These are phyloP conservation scores for Pogonocherus hispidulus DNA, from an alignment of 2,888 invertebrate species.

Conservation along the genomic window DNA sequence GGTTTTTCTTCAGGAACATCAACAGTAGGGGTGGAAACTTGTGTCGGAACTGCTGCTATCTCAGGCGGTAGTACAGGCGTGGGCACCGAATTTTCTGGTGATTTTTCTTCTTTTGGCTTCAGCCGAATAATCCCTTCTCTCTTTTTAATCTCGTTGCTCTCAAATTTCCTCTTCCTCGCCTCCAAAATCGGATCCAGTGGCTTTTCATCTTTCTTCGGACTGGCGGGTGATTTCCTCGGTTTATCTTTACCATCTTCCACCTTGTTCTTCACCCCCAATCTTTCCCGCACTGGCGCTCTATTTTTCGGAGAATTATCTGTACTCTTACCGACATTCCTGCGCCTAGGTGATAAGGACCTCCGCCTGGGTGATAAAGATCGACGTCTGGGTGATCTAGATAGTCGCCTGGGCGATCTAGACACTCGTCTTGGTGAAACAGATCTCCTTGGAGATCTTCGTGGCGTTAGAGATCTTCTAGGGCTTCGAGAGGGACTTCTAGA, in stretches of 20 bases:
- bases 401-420: conserved; percentile 52
- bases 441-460: conserved; percentile 58
- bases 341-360: conserved; percentile 45
- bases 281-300: conserved; percentile 52
- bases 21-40: background rate
- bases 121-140: conserved; percentile 70
- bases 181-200: conserved; percentile 69
- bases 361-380: conserved; percentile 56
- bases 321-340: conserved; percentile 26
- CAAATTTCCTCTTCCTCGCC: conserved; percentile 71
- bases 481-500: conserved; percentile 63
- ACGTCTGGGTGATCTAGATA: conserved; percentile 49
- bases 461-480: conserved; percentile 42
- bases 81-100: conserved; percentile 37
- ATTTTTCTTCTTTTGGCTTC: conserved; percentile 55
- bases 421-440: conserved; percentile 56
- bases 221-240: conserved; percentile 25
- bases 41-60: conserved; percentile 20
- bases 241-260: conserved; percentile 40
- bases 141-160: conserved; percentile 68
- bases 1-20: conserved; percentile 26
- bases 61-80: conserved; percentile 24
- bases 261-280: conserved; percentile 55
- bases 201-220: conserved; percentile 45
- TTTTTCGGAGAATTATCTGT: conserved; percentile 21